These are phyloP conservation scores for Calyptomena viridis DNA, from an alignment of 2,113 vertebrate species.

Conservation along the genomic window DNA sequence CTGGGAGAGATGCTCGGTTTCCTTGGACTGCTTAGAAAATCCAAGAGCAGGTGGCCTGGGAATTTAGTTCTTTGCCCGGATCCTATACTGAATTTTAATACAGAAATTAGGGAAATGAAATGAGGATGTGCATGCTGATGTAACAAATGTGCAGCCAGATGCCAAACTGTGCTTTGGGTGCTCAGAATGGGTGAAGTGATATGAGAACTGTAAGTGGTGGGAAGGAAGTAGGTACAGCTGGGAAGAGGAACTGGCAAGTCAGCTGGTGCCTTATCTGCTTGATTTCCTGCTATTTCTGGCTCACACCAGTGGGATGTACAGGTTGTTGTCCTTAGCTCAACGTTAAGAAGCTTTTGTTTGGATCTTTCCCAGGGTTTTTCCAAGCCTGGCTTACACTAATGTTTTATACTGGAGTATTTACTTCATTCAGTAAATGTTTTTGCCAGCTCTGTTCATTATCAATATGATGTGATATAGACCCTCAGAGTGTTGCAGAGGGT, in stretches of 20 bases:
- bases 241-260: slow-evolving; percentile 40
- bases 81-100: neutral
- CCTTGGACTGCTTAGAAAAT: neutral
- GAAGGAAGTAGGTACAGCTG: slow-evolving; percentile 25
- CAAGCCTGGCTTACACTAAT: neutral
- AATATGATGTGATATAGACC: neutral
- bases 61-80: neutral
- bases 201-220: neutral
- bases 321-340: neutral
- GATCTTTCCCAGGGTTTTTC: neutral
- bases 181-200: neutral
- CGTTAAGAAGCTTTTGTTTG: neutral
- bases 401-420: neutral
- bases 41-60: neutral
- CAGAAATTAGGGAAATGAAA: slow-evolving; percentile 45
- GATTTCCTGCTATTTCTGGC: neutral
- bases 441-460: neutral
- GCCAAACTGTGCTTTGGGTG: neutral
- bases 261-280: neutral
- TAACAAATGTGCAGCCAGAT: neutral
- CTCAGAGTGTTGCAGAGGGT: neutral
- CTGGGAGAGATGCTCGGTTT: neutral
- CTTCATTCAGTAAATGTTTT: neutral
- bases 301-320: neutral
- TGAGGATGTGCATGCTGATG: slow-evolving; percentile 42